Percentiles rank a stretch among this genome's conserved stretches.
Evolutionary conservation across 2,113 vertebrate genomes (phyloP).

Genomic region (Tupaia chinensis): DNA sequence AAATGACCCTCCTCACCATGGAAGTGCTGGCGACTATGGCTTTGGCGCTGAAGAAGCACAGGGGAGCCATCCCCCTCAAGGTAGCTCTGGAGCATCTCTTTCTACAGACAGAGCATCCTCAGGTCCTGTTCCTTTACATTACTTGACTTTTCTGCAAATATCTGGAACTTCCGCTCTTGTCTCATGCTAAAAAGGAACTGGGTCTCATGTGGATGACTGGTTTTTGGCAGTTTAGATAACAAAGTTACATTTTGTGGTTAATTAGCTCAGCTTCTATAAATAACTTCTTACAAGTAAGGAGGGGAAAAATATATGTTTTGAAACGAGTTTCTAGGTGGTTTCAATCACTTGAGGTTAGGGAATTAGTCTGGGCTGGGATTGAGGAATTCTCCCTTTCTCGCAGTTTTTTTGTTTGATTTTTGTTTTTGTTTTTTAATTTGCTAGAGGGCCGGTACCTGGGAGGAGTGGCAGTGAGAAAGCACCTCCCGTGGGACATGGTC

Average conservation of each 20-base stretch:
- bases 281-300: neutral
- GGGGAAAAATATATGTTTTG: neutral
- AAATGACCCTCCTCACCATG: fast-evolving
- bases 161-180: neutral
- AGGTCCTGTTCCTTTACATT: fast-evolving
- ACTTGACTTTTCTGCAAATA: neutral
- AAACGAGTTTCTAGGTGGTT: neutral
- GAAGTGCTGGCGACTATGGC: no score
- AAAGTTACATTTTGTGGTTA: neutral
- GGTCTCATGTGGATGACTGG: neutral
- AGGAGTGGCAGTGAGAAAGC: no score
- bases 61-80: neutral
- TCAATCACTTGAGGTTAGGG: neutral
- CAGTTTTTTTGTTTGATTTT: no score
- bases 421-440: no score
- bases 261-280: neutral
- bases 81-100: fast-evolving
- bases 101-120: fast-evolving
- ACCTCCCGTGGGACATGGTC: no score
- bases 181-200: neutral
- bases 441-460: no score
- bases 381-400: neutral
- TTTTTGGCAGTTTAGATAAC: neutral
- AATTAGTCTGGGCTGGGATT: neutral
- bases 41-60: fast-evolving